Conservation (phyloP, 2,797 vertebrate species). For the Labeo calbasu region DNA sequence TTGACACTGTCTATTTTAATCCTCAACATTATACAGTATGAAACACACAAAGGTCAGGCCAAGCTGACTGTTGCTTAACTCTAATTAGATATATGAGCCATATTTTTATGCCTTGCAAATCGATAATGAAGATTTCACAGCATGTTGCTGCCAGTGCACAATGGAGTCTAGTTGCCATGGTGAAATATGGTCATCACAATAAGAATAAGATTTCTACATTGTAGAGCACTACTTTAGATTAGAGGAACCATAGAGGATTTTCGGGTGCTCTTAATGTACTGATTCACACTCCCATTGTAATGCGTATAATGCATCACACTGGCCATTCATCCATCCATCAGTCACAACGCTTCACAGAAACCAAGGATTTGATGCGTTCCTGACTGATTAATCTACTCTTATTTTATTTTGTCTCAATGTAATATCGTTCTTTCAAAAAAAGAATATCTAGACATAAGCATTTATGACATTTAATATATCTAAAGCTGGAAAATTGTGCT, state of each 20-base stretch:
- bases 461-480: not conserved
- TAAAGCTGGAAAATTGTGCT: not conserved
- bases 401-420: slow-evolving; percentile 7
- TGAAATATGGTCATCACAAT: slow-evolving; percentile 37
- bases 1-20: not conserved
- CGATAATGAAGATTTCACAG: slow-evolving; percentile 45
- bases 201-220: slow-evolving; percentile 25
- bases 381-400: not conserved
- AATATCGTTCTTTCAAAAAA: slow-evolving; percentile 1
- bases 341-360: not conserved
- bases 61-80: not conserved
- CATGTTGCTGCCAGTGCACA: slow-evolving; percentile 23
- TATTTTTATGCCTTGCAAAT: not conserved
- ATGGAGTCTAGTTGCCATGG: slow-evolving; percentile 48
- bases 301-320: not conserved
- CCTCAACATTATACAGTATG: not conserved
- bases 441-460: not conserved
- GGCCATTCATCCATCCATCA: not conserved
- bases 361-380: not conserved
- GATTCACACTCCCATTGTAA: slow-evolving; percentile 2
- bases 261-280: not conserved
- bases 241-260: not conserved
- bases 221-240: slow-evolving; percentile 19
- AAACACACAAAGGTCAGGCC: not conserved
- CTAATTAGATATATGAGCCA: not conserved